Percentiles rank a stretch among this genome's conserved stretches.
These are phyloP conservation scores for Pseudomyrmex concolor DNA, from an alignment of 1,140 invertebrate species.

Conservation along the genomic window DNA sequence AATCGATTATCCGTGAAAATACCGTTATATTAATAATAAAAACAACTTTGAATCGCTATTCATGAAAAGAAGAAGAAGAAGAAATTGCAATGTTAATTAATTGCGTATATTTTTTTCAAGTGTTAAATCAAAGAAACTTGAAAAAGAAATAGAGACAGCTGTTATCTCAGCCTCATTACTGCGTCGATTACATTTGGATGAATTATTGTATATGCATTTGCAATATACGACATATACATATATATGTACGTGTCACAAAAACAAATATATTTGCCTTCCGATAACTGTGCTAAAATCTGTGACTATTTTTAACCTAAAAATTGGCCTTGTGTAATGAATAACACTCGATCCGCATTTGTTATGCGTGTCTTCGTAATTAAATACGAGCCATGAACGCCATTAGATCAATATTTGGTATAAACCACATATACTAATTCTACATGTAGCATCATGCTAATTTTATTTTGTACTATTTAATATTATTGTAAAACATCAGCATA, in stretches of 20 bases:
- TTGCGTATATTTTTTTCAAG: constrained; percentile 3
- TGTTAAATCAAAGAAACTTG: constrained; percentile 5
- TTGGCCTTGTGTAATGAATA: constrained; percentile 13
- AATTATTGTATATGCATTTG: not conserved
- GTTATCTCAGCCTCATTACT: constrained; percentile 24
- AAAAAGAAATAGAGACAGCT: constrained; percentile 2
- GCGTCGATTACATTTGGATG: constrained; percentile 5
- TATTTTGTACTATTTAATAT: too few relatives aligned
- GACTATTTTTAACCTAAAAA: constrained; percentile 37
- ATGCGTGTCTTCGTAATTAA: constrained; percentile 6
- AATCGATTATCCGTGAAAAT: constrained; percentile 16
- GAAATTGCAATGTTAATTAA: not conserved
- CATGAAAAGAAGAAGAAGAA: not conserved
- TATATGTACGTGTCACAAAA: not conserved
- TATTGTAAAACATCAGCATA: too few relatives aligned
- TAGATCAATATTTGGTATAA: not conserved
- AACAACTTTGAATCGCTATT: not conserved
- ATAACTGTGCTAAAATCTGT: constrained; percentile 9
- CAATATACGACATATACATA: not conserved
- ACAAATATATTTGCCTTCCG: not conserved
- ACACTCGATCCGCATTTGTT: not conserved
- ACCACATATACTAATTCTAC: too few relatives aligned
- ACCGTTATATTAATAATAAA: not conserved
- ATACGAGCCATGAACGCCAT: not conserved
- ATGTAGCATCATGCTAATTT: too few relatives aligned